Evolutionary conservation across 2,888 invertebrate genomes (phyloP).

Genomic region (Melanargia galathea): DNA sequence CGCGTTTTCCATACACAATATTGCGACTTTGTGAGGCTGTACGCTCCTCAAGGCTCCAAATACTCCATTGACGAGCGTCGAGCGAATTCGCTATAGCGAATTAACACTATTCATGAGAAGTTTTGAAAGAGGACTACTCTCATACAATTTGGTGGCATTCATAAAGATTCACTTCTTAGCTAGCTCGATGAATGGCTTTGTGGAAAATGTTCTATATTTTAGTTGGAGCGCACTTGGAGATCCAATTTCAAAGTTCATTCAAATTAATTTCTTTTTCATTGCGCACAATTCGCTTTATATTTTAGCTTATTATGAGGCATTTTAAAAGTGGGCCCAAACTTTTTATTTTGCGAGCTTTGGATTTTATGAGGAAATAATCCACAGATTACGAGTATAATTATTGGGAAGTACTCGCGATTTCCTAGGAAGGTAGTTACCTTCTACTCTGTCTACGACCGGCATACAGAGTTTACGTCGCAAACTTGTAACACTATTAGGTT

Average conservation of each 20-base stretch:
- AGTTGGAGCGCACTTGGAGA: constrained; percentile 55
- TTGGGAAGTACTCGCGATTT: neutral
- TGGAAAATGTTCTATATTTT: constrained; percentile 71
- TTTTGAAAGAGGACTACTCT: constrained; percentile 81
- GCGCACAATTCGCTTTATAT: constrained; percentile 39
- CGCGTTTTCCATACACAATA: constrained; percentile 79
- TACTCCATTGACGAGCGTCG: constrained; percentile 78
- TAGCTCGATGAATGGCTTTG: constrained; percentile 74
- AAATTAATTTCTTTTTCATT: constrained; percentile 42
- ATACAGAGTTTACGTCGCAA: no score
- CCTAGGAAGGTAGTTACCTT: neutral
- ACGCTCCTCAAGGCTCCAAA: constrained; percentile 75
- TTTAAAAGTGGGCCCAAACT: constrained; percentile 32
- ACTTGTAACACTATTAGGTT: no score
- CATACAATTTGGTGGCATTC: constrained; percentile 83
- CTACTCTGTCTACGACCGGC: no score
- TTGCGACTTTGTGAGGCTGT: constrained; percentile 69
- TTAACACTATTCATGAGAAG: constrained; percentile 81
- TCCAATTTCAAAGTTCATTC: constrained; percentile 54
- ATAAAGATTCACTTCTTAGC: constrained; percentile 81
- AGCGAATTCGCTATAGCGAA: constrained; percentile 82
- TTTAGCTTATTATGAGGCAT: constrained; percentile 36
- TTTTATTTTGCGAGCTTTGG: constrained; percentile 30
- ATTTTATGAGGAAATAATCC: constrained; percentile 22
- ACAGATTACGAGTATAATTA: neutral